A percentile compares a stretch with the other conserved stretches of the same genome.
Evolutionary conservation across 2,888 invertebrate genomes (phyloP).

Genomic region (Thymelicus acteon): DNA sequence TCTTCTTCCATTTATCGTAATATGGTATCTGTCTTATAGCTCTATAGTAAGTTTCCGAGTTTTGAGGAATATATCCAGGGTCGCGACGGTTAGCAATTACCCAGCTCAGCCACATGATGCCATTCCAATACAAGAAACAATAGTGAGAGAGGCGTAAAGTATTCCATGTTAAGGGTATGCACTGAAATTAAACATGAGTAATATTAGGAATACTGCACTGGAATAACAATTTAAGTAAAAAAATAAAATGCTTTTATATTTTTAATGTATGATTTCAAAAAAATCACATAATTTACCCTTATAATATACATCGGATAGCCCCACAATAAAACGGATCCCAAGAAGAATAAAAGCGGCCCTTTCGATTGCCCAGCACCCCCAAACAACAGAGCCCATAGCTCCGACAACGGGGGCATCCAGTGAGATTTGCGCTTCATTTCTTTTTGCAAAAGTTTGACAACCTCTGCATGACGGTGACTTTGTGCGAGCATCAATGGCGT

Average conservation of each 20-base stretch:
- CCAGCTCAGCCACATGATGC: constrained; percentile 97
- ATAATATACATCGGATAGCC: constrained; percentile 97
- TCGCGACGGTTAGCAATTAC: constrained; percentile 94
- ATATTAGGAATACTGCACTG: no score
- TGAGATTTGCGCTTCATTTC: constrained; percentile 93
- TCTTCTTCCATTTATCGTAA: constrained; percentile 96
- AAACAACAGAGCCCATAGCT: constrained; percentile 95
- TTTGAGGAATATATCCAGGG: constrained; percentile 95
- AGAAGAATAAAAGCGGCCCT: constrained; percentile 93
- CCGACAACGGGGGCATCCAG: constrained; percentile 94
- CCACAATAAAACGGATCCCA: constrained; percentile 94
- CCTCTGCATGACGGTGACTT: constrained; percentile 94
- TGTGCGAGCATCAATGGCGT: constrained; percentile 95
- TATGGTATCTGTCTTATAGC: constrained; percentile 97
- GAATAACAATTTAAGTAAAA: no score
- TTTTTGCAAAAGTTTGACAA: constrained; percentile 91
- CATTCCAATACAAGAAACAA: constrained; percentile 95
- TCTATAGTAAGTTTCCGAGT: constrained; percentile 95
- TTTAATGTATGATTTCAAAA: no score
- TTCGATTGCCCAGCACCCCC: constrained; percentile 96
- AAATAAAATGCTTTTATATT: no score
- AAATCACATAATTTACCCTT: constrained; percentile 79
- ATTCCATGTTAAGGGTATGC: constrained; percentile 96
- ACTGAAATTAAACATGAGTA: constrained; percentile 75
- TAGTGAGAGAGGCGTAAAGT: constrained; percentile 93